Evolutionary conservation across 2,888 invertebrate genomes (phyloP).

Genomic region (Polydrusus tereticollis): DNA sequence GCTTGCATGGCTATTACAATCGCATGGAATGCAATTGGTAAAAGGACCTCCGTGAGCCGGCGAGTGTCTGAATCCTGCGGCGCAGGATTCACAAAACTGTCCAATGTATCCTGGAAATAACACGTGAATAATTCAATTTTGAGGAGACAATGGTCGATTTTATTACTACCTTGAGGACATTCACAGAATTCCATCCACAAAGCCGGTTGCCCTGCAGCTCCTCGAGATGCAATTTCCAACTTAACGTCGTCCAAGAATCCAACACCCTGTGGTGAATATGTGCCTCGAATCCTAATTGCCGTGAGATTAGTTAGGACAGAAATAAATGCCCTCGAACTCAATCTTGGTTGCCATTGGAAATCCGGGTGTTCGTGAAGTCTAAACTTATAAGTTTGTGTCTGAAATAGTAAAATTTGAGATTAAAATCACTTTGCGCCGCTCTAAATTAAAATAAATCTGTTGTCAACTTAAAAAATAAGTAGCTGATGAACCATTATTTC

Average conservation of each 20-base stretch:
- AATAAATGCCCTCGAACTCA: slow-evolving; percentile 90
- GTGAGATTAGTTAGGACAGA: slow-evolving; percentile 94
- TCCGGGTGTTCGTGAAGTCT: slow-evolving; percentile 87
- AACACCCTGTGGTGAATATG: slow-evolving; percentile 86
- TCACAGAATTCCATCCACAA: slow-evolving; percentile 96
- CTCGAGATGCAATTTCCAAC: slow-evolving; percentile 87
- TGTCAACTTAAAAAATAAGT: neutral
- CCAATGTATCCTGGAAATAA: slow-evolving; percentile 77
- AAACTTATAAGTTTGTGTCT: slow-evolving; percentile 86
- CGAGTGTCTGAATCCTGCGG: slow-evolving; percentile 93
- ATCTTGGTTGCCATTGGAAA: slow-evolving; percentile 91
- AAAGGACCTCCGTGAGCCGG: slow-evolving; percentile 84
- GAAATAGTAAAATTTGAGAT: slow-evolving; percentile 49
- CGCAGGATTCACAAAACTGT: slow-evolving; percentile 98
- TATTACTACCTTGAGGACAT: slow-evolving; percentile 78
- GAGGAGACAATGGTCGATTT: too few relatives aligned
- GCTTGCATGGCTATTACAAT: slow-evolving; percentile 96
- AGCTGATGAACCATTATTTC: slow-evolving; percentile 25
- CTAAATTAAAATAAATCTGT: too few relatives aligned
- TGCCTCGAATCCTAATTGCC: slow-evolving; percentile 93
- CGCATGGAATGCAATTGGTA: slow-evolving; percentile 94
- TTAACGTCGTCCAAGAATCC: slow-evolving; percentile 93
- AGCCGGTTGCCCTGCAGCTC: slow-evolving; percentile 80
- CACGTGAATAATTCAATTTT: too few relatives aligned
- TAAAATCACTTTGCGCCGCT: neutral